Conservation (phyloP, 2,888 invertebrate genomes). For the Malthinus flaveolus region DNA sequence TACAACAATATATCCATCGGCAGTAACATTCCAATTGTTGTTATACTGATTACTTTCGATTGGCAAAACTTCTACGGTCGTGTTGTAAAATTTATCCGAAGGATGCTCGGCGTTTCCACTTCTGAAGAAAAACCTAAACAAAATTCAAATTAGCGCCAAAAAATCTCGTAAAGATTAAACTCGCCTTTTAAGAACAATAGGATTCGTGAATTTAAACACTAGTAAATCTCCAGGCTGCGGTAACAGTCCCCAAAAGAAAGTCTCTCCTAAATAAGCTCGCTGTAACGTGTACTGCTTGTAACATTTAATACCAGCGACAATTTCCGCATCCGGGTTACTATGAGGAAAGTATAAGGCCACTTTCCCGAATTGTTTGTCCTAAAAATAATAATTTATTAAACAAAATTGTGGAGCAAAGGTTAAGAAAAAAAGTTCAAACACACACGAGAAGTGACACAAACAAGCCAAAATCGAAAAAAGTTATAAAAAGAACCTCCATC, state of each 20-base stretch:
- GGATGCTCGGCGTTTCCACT: constrained; percentile 91
- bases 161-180: constrained; percentile 27
- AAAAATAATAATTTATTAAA: constrained; percentile 28
- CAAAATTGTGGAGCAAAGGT: not conserved
- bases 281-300: constrained; percentile 79
- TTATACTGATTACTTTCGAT: constrained; percentile 52
- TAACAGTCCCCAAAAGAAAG: constrained; percentile 89
- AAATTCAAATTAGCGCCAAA: not conserved
- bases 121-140: constrained; percentile 75
- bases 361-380: constrained; percentile 90
- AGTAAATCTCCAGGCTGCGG: constrained; percentile 83
- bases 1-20: constrained; percentile 70
- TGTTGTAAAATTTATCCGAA: constrained; percentile 84
- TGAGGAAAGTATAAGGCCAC: constrained; percentile 78
- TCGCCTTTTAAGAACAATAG: constrained; percentile 71
- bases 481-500: too few relatives aligned
- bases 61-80: constrained; percentile 80
- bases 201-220: constrained; percentile 77
- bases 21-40: constrained; percentile 63
- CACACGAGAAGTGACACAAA: not conserved
- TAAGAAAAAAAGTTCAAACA: too few relatives aligned
- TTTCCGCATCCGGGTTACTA: constrained; percentile 71
- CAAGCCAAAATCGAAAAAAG: not conserved
- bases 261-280: constrained; percentile 83
- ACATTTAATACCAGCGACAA: constrained; percentile 74